Base-by-base conservation (phyloP, 2,797 vertebrate species). In the Malacoraja senta region DNA sequence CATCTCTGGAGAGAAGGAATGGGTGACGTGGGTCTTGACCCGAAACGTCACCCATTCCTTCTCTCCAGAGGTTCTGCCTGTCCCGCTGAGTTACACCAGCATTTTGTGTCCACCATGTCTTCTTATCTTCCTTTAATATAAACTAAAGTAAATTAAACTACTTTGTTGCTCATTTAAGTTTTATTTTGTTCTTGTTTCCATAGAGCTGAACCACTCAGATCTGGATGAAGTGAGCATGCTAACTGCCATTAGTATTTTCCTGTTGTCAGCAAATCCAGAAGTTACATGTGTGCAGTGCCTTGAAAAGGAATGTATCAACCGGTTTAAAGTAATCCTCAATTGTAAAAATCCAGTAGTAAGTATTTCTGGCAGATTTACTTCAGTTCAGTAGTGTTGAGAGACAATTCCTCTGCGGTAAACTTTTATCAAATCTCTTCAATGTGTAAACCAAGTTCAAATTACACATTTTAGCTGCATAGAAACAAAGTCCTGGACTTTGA, bases 331-430 rank as follows among this genome's bases (percentile, higher is more conserved):
- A 94, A 93, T 96, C 93, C 96, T 98, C 95, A 95, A 97, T 71
- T 96, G 96, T 93, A 98, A 98, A 95, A 97, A 99, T 95, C 96
- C 97, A n/a, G 84, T 94, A 96, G 98, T 98, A 95, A 96, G 96
- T 95, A 88, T 93, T 53, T 93, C 38, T 58, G 6, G 21, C 35
- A 91, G 8, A 72, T 74, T 71, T 91, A 65, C n/a, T 65, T 88
- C 61, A 88, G 19, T 65, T 63, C 13, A 63, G 19, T 88, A 29
- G 63, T 32, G 29, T 7, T 32, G 61, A 35, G n/a, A 68, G 84
- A 65, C 17, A 32, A 21, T 81, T 21, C 4, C 77, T 86, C 26
- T 86, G 12, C 10, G 26, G 26, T 29, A 17, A 1, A n/a, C 17
- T 7, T n/a, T 61, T 15, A 86, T 63, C 13, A 61, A 77, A 77